Percentiles rank a stretch among this genome's conserved stretches.
Conservation (phyloP, 2,113 vertebrate genomes). For the Talpa occidentalis region DNA sequence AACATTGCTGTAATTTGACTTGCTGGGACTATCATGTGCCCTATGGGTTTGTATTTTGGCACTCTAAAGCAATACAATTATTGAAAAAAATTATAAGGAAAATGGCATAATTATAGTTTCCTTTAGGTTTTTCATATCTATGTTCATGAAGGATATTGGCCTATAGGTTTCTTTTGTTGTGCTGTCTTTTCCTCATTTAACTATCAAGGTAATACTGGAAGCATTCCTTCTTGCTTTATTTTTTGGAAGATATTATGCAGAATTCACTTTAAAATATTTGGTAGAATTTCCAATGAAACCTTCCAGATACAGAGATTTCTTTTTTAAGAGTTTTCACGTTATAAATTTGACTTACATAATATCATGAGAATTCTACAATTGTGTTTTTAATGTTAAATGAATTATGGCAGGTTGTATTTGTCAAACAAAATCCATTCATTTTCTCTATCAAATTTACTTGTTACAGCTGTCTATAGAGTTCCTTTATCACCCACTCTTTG, state of each 20-base stretch:
- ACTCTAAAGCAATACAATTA: no score
- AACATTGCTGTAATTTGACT: no score
- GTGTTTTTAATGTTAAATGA: not conserved
- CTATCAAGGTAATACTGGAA: not conserved
- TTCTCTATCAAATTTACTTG: not conserved
- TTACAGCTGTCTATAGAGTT: not conserved
- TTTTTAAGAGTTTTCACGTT: not conserved
- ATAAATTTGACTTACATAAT: not conserved
- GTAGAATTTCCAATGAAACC: not conserved
- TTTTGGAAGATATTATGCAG: not conserved
- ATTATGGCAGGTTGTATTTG: not conserved
- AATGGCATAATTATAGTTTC: no score
- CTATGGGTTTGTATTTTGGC: no score
- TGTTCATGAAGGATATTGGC: not conserved
- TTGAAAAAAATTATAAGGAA: no score
- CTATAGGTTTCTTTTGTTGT: not conserved
- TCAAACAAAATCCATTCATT: not conserved
- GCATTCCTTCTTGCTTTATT: not conserved
- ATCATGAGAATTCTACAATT: not conserved
- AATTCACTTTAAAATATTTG: not conserved
- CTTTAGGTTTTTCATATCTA: no score
- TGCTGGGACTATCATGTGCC: no score
- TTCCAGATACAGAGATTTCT: not conserved
- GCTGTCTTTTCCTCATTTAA: not conserved
- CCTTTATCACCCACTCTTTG: not conserved